Conservation (phyloP, 2,888 invertebrate species). For the Aspidiotus destructor region DNA sequence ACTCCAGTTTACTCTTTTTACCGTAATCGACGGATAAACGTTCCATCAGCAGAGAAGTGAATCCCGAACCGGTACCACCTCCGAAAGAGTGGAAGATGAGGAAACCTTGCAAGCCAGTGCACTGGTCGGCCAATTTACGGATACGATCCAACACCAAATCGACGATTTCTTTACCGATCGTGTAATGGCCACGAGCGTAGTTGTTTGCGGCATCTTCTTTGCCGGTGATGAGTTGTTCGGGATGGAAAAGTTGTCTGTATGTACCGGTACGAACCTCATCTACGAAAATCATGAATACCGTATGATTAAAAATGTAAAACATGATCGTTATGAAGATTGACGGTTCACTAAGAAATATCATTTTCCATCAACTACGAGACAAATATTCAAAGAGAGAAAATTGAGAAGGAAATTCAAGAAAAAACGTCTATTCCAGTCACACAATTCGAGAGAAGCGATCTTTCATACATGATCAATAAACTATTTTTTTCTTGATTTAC, state of each 20-base stretch:
- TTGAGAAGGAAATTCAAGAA: no score
- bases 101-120: conserved; percentile 58
- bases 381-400: no score
- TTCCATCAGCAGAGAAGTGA: conserved; percentile 53
- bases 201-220: conserved; percentile 97
- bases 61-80: conserved; percentile 51
- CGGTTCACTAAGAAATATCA: no score
- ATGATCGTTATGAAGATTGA: neutral
- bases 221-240: conserved; percentile 91
- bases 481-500: no score
- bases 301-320: neutral
- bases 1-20: conserved; percentile 52
- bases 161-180: conserved; percentile 89
- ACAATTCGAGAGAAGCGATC: no score
- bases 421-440: no score
- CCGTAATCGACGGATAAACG: conserved; percentile 52
- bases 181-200: conserved; percentile 95
- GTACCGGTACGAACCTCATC: conserved; percentile 88
- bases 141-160: conserved; percentile 79
- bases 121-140: conserved; percentile 76
- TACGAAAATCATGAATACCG: conserved; percentile 34
- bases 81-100: conserved; percentile 52
- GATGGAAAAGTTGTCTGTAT: conserved; percentile 92
- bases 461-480: no score
- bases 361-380: no score